phyloP scores from a whole-genome alignment of 37 sponge, comb jelly and placozoan species.

The Ephydatia muelleri region DNA sequence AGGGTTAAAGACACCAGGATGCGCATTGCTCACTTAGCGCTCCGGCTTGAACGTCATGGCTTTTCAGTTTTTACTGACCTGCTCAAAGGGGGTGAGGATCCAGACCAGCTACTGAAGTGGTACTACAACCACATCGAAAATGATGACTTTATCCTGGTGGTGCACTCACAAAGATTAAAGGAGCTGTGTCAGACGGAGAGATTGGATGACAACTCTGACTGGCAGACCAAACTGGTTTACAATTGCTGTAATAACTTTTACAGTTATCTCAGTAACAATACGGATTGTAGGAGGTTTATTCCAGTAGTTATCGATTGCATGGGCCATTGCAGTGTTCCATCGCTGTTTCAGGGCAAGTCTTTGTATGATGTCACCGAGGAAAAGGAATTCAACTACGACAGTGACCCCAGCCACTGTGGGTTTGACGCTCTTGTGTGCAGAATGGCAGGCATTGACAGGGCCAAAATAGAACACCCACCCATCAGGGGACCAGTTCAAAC shows the following conservation, averaged over 20 bases:
- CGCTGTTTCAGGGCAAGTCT: constrained; percentile 13
- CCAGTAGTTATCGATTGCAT: constrained; percentile 34
- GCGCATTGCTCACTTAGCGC: not conserved
- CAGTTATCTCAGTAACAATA: not conserved
- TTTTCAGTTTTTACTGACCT: constrained; percentile 37
- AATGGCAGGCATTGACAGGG: constrained; percentile 62
- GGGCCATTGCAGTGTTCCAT: constrained; percentile 12
- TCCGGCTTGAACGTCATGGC: not conserved
- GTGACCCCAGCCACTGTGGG: not conserved
- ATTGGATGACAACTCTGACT: not conserved
- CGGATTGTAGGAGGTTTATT: constrained; percentile 9
- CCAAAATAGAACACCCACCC: constrained; percentile 2
- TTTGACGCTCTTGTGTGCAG: constrained; percentile 59
- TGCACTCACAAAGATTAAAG: constrained; percentile 53
- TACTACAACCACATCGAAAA: constrained; percentile 32
- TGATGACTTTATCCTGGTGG: constrained; percentile 38
- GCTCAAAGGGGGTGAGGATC: constrained; percentile 23
- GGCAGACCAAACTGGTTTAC: not conserved
- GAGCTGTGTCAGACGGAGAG: constrained; percentile 17
- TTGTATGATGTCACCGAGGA: constrained; percentile 3
- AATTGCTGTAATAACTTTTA: constrained; percentile 23
- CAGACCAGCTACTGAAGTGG: constrained; percentile 40
- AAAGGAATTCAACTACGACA: constrained; percentile 30
- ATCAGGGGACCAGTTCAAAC: not conserved
- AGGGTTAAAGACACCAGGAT: not conserved